phyloP scores from a whole-genome alignment of 2,113 vertebrate genomes.

The Tupaia tana region DNA sequence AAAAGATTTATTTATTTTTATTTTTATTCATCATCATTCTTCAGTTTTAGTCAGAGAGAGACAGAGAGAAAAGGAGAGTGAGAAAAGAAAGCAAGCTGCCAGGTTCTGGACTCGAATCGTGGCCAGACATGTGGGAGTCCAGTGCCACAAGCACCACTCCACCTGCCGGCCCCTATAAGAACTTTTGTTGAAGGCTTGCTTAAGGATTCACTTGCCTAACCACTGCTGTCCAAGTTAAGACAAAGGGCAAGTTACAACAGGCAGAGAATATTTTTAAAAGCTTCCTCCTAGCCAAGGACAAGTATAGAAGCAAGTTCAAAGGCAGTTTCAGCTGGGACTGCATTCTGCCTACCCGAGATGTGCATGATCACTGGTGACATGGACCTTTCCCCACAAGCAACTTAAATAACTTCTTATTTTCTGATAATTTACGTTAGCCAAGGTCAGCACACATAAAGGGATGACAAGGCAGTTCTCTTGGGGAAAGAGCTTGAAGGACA shows the following conservation, averaged over 20 bases:
- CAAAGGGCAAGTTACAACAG: slow-evolving; percentile 67
- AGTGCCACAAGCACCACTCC: too few relatives aligned
- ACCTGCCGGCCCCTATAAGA: not conserved
- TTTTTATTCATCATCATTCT: too few relatives aligned
- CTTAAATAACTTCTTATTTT: not conserved
- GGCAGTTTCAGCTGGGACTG: not conserved
- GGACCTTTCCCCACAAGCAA: not conserved
- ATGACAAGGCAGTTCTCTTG: slow-evolving; percentile 10
- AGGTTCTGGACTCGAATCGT: too few relatives aligned
- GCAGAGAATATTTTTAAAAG: slow-evolving; percentile 42
- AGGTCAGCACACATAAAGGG: slow-evolving; percentile 38
- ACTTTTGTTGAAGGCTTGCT: not conserved
- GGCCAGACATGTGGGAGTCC: too few relatives aligned
- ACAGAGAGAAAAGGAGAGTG: too few relatives aligned
- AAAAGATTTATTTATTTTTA: too few relatives aligned
- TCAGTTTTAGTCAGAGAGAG: too few relatives aligned
- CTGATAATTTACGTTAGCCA: slow-evolving; percentile 42
- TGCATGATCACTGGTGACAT: not conserved
- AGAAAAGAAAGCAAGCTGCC: too few relatives aligned
- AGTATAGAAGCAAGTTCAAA: slow-evolving; percentile 53
- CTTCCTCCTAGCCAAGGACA: slow-evolving; percentile 37
- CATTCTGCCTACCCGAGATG: not conserved
- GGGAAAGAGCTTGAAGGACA: not conserved
- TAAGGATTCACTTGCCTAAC: slow-evolving; percentile 48
- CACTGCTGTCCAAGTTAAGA: slow-evolving; percentile 47